Evolutionary conservation across 1,140 invertebrate species (phyloP).

Genomic region (Aphis gossypii): DNA sequence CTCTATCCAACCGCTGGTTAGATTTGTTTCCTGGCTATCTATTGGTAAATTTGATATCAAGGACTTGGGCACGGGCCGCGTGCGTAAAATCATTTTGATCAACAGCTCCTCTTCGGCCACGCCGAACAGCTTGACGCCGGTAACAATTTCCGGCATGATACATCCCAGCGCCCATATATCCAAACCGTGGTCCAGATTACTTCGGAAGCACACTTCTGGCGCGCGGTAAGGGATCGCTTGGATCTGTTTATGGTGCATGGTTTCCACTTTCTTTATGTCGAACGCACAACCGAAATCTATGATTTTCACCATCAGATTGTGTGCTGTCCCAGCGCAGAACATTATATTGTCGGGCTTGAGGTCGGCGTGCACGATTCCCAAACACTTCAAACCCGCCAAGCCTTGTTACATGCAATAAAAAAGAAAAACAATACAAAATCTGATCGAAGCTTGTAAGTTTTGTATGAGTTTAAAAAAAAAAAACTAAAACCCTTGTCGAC

Average conservation of each 20-base stretch:
- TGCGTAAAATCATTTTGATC: not conserved
- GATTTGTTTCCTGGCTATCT: not conserved
- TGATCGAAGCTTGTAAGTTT: no score
- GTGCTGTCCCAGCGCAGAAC: not conserved
- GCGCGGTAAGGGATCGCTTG: constrained; percentile 13
- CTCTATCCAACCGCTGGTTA: not conserved
- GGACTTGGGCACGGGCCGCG: not conserved
- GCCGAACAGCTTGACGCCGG: constrained; percentile 3
- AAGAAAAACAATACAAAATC: no score
- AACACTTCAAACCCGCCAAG: constrained; percentile 3
- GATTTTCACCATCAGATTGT: not conserved
- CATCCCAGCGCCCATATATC: constrained; percentile 31
- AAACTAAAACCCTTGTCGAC: no score
- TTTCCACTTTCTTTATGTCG: not conserved
- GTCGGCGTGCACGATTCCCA: constrained; percentile 34
- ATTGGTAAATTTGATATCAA: not conserved
- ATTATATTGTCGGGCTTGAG: constrained; percentile 40
- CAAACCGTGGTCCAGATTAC: not conserved
- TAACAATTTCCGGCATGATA: constrained; percentile 40
- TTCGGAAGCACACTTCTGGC: not conserved
- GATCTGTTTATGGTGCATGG: not conserved
- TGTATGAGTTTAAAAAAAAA: no score
- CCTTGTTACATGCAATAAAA: not conserved
- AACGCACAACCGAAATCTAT: constrained; percentile 40
- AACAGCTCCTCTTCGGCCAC: not conserved